These are phyloP conservation scores for Amphiprion ocellaris DNA, from an alignment of 2,113 vertebrate species.

Conservation along the genomic window DNA sequence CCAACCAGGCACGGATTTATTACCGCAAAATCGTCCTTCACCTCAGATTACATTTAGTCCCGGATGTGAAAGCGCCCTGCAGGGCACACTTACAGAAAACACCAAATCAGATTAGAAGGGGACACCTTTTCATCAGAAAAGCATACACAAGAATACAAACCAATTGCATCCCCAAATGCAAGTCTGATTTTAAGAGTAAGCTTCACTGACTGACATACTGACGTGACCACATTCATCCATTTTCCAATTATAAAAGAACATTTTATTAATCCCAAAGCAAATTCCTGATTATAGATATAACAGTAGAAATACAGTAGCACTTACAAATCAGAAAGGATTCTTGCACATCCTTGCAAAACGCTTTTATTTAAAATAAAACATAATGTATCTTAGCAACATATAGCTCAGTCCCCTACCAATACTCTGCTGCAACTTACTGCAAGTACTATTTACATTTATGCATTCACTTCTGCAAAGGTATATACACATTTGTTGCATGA, in stretches of 20 bases:
- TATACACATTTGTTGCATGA: constrained; percentile 18
- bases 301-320: no score
- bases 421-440: constrained; percentile 10
- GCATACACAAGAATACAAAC: neutral
- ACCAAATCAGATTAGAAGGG: neutral
- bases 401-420: neutral
- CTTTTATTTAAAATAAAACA: constrained; percentile 39
- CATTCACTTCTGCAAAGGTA: constrained; percentile 11
- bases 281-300: no score
- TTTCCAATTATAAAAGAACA: neutral
- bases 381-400: constrained; percentile 17
- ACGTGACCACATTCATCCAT: neutral
- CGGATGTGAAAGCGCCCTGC: neutral
- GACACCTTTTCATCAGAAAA: neutral
- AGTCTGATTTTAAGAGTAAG: neutral
- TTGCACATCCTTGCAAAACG: neutral
- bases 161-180: neutral
- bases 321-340: no score
- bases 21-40: neutral
- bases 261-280: no score
- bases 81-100: neutral
- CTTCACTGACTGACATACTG: neutral
- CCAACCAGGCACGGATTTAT: neutral
- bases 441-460: constrained; percentile 42
- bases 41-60: neutral